phyloP scores from a whole-genome alignment of 2,888 invertebrate genomes.

The Hydraecia micacea region DNA sequence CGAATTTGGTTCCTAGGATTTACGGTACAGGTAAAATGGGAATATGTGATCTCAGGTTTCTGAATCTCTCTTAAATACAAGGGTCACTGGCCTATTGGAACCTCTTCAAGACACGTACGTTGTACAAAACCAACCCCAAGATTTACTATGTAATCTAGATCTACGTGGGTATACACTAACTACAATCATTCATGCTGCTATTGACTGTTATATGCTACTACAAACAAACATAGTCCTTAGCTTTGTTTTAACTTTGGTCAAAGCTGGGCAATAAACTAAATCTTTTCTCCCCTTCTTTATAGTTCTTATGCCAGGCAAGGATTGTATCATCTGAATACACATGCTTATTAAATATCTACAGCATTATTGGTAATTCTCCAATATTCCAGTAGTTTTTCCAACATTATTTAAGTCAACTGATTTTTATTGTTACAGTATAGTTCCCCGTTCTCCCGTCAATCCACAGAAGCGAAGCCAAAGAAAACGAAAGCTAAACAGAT shows the following conservation, averaged over 20 bases:
- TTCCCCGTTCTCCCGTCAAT: constrained; percentile 36
- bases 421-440: neutral
- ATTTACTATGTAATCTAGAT: neutral
- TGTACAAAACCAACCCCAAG: neutral
- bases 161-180: constrained; percentile 4
- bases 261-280: neutral
- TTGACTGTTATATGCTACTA: neutral
- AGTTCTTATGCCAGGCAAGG: neutral
- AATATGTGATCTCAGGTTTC: constrained; percentile 10
- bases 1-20: constrained; percentile 27
- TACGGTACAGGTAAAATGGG: constrained; percentile 33
- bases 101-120: neutral
- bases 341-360: neutral
- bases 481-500: constrained; percentile 71
- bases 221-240: neutral
- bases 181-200: constrained; percentile 21
- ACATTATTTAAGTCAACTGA: neutral
- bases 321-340: neutral
- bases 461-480: constrained; percentile 66
- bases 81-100: constrained; percentile 5
- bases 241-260: neutral
- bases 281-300: neutral
- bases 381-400: neutral
- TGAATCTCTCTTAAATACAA: constrained; percentile 23
- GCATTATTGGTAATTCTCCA: neutral